A percentile compares a stretch with the other conserved stretches of the same genome.
phyloP scores from a whole-genome alignment of 2,113 vertebrate genomes.

The Petaurus breviceps region DNA sequence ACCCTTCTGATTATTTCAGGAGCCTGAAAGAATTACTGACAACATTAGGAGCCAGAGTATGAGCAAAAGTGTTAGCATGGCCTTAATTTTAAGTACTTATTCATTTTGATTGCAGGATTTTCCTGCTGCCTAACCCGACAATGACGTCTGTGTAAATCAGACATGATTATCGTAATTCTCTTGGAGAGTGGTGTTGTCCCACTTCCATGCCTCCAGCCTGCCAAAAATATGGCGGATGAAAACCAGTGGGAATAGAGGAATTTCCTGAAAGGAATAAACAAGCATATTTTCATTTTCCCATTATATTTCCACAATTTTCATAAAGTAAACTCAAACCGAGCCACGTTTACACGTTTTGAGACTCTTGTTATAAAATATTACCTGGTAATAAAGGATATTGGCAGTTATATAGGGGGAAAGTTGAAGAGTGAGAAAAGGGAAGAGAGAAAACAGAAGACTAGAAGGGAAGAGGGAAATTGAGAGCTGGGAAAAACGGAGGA shows the following conservation, averaged over 20 bases:
- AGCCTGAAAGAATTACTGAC: conserved; percentile 24
- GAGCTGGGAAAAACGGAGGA: conserved; percentile 37
- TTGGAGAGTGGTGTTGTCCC: conserved; percentile 45
- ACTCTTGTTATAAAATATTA: conserved; percentile 59
- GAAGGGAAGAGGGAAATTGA: conserved; percentile 39
- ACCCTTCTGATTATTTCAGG: conserved; percentile 47
- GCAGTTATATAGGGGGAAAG: not conserved
- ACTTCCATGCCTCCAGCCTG: conserved; percentile 69
- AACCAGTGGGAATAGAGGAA: conserved; percentile 65
- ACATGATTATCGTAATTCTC: conserved; percentile 55
- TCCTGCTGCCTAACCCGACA: conserved; percentile 60
- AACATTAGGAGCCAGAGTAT: conserved; percentile 30
- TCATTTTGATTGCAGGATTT: conserved; percentile 50
- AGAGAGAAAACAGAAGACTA: conserved; percentile 30
- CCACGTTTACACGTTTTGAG: conserved; percentile 31
- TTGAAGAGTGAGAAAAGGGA: conserved; percentile 18
- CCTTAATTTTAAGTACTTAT: conserved; percentile 64
- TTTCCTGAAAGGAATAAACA: conserved; percentile 74
- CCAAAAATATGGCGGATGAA: conserved; percentile 72
- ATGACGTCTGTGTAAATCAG: conserved; percentile 60
- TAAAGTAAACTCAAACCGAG: conserved; percentile 49
- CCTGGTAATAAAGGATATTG: not conserved
- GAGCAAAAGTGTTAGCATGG: conserved; percentile 29
- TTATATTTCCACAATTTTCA: conserved; percentile 67
- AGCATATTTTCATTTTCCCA: conserved; percentile 60